Evolutionary conservation across 1,140 invertebrate genomes (phyloP), one percentile per base, ranked within the genome.

Genomic region (Episyrphus balteatus): DNA sequence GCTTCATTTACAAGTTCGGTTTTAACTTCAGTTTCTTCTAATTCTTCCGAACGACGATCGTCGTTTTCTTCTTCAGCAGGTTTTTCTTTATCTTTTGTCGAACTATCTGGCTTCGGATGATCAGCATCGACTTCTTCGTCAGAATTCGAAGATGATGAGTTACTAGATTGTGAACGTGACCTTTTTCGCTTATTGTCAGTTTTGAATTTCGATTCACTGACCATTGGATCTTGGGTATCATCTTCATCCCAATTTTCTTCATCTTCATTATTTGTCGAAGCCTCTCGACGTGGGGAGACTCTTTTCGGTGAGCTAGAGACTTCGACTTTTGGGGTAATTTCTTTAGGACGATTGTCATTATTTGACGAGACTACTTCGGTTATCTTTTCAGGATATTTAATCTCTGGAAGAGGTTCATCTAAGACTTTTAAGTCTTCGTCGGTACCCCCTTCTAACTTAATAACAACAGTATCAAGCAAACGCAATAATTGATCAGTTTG

Each of bases 381-480:
- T 26, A n/a, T n/a, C n/a, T 26, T 26, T 5, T 26, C 21, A 8
- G 21, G 21, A 26, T 26, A 26, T 26, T 26, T 26, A 5, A 26
- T 5, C 8, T 26, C 21, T 8, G 21, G 21, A 3, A 26, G 8
- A 5, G 21, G 21, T 46, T 81, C 73, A 57, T 94, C 88, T 5
- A 97, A 72, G 13, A 85, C 74, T 55, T 84, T 86, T 3, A 98
- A 71, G 71, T 98, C 95, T 57, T 91, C 82, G 52, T 98, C 94
- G n/a, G 82, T 86, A 5, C 96, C 96, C 39, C 92, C 95, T 75
- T 99, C 96, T 13, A 99, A 72, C 66, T 92, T 89, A 50, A 99
- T 95, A 2, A 99, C 95, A 34, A 93, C 92, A 51, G 92, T 88
- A 71, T 99, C 96, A 32, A 99, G 73, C 5, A 99, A 73, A 56